Percentiles rank a stretch among this genome's conserved stretches.
phyloP scores from a whole-genome alignment of 1,140 invertebrate species.

The Philotrypesis tridentata region DNA sequence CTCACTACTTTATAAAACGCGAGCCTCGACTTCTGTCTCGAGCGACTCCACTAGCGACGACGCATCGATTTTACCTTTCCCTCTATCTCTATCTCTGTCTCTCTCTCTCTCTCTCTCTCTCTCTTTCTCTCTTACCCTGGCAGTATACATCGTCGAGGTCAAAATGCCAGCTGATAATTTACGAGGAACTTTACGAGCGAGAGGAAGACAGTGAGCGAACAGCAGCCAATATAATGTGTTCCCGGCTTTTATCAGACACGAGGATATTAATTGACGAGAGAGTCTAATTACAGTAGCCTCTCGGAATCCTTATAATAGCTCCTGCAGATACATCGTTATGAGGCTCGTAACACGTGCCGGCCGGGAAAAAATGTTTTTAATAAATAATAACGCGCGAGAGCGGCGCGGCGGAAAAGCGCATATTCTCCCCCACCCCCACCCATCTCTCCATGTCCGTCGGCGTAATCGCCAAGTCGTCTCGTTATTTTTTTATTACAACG shows the following conservation, averaged over 20 bases:
- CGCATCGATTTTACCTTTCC: slow-evolving; percentile 30
- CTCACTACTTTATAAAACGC: slow-evolving; percentile 8
- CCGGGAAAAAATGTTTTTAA: background rate
- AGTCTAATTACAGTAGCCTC: too few relatives aligned
- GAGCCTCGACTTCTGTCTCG: background rate
- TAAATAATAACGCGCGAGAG: background rate
- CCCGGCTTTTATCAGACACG: slow-evolving; percentile 24
- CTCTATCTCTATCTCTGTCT: too few relatives aligned
- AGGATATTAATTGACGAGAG: slow-evolving; percentile 29
- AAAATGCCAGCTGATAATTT: slow-evolving; percentile 44
- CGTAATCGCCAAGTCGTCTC: too few relatives aligned
- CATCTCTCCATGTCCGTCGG: too few relatives aligned
- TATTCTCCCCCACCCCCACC: too few relatives aligned
- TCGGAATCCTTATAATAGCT: background rate
- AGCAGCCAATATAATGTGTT: background rate
- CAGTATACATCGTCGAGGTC: slow-evolving; percentile 18
- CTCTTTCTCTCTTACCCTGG: background rate
- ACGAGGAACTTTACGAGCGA: slow-evolving; percentile 34
- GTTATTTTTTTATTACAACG: too few relatives aligned
- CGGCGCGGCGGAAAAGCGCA: too few relatives aligned
- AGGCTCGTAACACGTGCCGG: background rate
- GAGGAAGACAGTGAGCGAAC: background rate
- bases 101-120: too few relatives aligned
- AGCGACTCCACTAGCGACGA: background rate
- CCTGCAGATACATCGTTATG: too few relatives aligned